phyloP scores from a whole-genome alignment of 2,797 vertebrate genomes.

The Sphenodon punctatus region DNA sequence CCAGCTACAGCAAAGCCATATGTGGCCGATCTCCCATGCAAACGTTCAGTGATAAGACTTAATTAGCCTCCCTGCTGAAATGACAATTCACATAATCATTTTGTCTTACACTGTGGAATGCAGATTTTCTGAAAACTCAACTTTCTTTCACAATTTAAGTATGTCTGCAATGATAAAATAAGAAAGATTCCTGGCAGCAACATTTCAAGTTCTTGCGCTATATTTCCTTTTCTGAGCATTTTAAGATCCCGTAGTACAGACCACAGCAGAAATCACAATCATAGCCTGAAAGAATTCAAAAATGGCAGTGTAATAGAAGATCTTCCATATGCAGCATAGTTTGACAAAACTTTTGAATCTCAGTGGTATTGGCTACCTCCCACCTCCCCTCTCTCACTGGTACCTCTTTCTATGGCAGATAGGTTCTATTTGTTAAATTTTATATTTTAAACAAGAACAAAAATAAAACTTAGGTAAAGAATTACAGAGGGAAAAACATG shows the following conservation, averaged over 20 bases:
- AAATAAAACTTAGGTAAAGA: too few species aligned
- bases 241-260: neutral
- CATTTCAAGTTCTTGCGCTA: neutral
- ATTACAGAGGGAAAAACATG: too few species aligned
- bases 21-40: slow-evolving; percentile 45
- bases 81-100: slow-evolving; percentile 60
- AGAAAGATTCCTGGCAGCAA: neutral
- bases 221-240: neutral
- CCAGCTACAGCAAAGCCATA: slow-evolving; percentile 53
- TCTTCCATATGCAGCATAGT: fast-evolving
- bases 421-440: neutral
- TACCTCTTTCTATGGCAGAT: neutral
- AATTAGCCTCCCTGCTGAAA: slow-evolving; percentile 70
- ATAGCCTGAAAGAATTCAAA: neutral
- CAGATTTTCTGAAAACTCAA: neutral
- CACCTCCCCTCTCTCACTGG: neutral
- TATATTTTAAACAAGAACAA: neutral
- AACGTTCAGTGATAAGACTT: slow-evolving; percentile 58
- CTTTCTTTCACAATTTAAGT: neutral
- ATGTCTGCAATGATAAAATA: neutral
- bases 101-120: neutral
- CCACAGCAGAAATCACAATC: fast-evolving
- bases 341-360: too few species aligned
- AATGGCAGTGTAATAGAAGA: neutral
- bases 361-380: too few species aligned